Conservation (phyloP, 2,113 vertebrate genomes). For the Gnathonemus echidnorhynchus region DNA sequence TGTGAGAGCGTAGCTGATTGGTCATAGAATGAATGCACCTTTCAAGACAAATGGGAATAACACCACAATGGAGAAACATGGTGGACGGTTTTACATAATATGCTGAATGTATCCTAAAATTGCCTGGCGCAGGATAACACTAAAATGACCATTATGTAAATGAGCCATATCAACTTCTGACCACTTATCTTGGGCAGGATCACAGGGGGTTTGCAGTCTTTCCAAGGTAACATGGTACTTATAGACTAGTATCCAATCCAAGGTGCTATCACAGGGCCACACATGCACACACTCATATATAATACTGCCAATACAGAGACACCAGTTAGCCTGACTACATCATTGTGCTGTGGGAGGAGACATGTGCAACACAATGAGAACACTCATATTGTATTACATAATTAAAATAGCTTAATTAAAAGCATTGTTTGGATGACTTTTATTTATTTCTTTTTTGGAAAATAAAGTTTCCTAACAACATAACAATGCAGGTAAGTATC, state of each 20-base stretch:
- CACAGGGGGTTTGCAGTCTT: background rate
- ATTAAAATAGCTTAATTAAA: background rate
- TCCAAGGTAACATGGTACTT: background rate
- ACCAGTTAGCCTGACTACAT: background rate
- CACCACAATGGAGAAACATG: background rate
- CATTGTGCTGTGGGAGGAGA: background rate
- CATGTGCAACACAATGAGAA: background rate
- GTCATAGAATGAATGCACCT: background rate
- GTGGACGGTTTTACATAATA: background rate
- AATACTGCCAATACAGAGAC: background rate
- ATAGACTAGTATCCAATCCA: no score
- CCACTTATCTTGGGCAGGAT: background rate
- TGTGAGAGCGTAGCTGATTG: background rate
- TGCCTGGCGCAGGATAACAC: background rate
- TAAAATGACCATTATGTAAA: background rate
- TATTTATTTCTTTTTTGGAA: background rate
- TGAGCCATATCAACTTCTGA: background rate
- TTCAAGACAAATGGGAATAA: background rate
- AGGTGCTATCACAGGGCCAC: background rate
- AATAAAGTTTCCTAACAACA: background rate
- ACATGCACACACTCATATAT: background rate
- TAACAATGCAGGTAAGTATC: background rate
- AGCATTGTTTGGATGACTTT: background rate
- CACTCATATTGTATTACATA: background rate
- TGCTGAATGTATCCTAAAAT: background rate